Evolutionary conservation across 2,797 vertebrate species (phyloP), one percentile per base, ranked within the genome.

Genomic region (Brachyrhaphis roseni): DNA sequence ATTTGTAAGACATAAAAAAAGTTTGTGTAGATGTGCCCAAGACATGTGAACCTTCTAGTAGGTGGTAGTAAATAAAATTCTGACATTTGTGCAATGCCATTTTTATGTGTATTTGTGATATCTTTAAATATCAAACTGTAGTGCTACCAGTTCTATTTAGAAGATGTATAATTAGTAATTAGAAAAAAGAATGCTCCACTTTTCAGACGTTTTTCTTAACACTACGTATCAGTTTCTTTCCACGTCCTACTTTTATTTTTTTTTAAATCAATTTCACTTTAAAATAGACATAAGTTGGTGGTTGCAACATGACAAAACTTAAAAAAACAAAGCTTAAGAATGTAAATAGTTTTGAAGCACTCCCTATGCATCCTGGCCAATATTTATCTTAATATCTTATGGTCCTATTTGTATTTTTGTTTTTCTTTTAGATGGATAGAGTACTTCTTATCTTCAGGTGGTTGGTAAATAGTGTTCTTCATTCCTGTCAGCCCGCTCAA

Each of bases 371-470:
- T 10, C 34, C 18, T 72, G 53, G 43, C 68, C 11, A 41, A 51
- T 18, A 28, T 53, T 8, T 77, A 73, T 73, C 55, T 66, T 49
- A 55, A 57, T 72, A 74, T 70, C 78, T 77, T 47, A 75, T 59
- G 59, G 82, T 16, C n/a, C 43, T 23, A n/a, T 83, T 75, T 85
- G n/a, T 85, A 34, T 75, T 78, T 86, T 78, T 83, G 59, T 13
- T 82, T 34, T 72, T 76, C 59, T 77, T 53, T 43, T 78, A 64
- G 75, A 79, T 82, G 68, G 74, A 79, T 73, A 77, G 51, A 79
- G 75, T 78, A 78, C 49, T 74, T 80, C 80, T 81, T 84, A 49
- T 82, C 76, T 59, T 82, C 82, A 83, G 77, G 57, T 59, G 64
- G 85, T 78, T 78, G 72, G 80, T 74, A 77, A 79, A 84, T 77